Base-by-base conservation (phyloP, 2,888 invertebrate species). In the Trilocha varians region DNA sequence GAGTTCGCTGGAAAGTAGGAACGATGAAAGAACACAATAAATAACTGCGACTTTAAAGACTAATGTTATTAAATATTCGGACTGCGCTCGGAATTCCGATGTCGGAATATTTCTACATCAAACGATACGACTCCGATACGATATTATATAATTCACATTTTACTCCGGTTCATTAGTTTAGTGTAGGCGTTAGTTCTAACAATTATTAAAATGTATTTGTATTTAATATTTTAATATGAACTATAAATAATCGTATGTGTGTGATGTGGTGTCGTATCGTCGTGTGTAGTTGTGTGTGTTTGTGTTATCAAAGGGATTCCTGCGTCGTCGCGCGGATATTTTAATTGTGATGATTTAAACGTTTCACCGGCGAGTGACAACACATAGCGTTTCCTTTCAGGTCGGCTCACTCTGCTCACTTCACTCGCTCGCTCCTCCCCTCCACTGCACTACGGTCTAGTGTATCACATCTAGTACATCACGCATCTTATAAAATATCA, bases 281-380 rank as follows among this genome's bases (percentile, higher is more conserved):
- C 25, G 25, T 25, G 25, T 25, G 11, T 9, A 25, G 38, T 37
- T 34, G 42, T 43, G 48, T 56, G 51, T 62, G 58, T 68, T 70
- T 64, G 56, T 50, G 69, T 63, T 62, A 59, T 74, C 74, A 75
- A 74, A 75, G 73, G 69, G 60, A 79, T 77, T 71, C 74, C 70
- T 36, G 45, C 48, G 53, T 52, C 55, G 57, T 51, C 48, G 51
- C 46, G 45, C 58, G 54, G 59, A 71, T 70, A 65, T 73, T 77
- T 71, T 77, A 75, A 78, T 78, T 75, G 70, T 70, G 70, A 73
- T 73, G 70, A 78, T 78, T 73, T 70, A 75, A 62, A 54, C 62
- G 62, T 53, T 66, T 60, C 53, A 62, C 67, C 25, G 25, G 48
- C 59, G 58, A 62, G 62, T 65, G 67, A 66, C 65, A 65, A 65